These are phyloP conservation scores for Spermophilus dauricus DNA, from an alignment of 2,113 vertebrate species.

Conservation along the genomic window DNA sequence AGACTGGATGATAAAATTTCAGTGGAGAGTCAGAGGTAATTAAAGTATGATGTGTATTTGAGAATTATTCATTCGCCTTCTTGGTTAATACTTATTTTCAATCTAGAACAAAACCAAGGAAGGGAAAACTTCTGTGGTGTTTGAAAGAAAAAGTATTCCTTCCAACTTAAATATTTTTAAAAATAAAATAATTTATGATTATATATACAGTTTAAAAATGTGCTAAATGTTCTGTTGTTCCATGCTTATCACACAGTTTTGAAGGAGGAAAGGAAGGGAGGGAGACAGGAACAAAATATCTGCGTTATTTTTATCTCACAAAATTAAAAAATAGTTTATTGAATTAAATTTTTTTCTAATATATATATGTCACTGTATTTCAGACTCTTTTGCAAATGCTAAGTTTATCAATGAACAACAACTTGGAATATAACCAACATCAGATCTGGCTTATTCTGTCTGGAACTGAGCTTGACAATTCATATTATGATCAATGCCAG, in stretches of 20 bases:
- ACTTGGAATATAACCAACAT: constrained; percentile 67
- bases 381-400: neutral
- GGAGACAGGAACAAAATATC: neutral
- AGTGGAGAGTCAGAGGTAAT: neutral
- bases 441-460: constrained; percentile 76
- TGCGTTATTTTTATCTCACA: constrained; percentile 47
- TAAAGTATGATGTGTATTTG: neutral
- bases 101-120: neutral
- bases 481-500: constrained; percentile 82
- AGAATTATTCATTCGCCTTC: neutral
- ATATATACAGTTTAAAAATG: neutral
- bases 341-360: constrained; percentile 17
- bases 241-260: neutral
- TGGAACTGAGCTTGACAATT: constrained; percentile 82
- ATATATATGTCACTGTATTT: neutral
- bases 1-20: constrained; percentile 3
- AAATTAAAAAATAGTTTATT: constrained; percentile 59
- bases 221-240: neutral
- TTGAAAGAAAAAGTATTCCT: neutral
- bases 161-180: constrained; percentile 43
- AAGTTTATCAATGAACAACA: constrained; percentile 61
- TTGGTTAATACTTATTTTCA: constrained; percentile 43
- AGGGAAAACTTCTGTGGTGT: neutral
- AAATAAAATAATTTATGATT: constrained; percentile 49
- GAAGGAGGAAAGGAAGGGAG: neutral